phyloP scores from a whole-genome alignment of 2,888 invertebrate genomes.

The Netelia fuscicornis region DNA sequence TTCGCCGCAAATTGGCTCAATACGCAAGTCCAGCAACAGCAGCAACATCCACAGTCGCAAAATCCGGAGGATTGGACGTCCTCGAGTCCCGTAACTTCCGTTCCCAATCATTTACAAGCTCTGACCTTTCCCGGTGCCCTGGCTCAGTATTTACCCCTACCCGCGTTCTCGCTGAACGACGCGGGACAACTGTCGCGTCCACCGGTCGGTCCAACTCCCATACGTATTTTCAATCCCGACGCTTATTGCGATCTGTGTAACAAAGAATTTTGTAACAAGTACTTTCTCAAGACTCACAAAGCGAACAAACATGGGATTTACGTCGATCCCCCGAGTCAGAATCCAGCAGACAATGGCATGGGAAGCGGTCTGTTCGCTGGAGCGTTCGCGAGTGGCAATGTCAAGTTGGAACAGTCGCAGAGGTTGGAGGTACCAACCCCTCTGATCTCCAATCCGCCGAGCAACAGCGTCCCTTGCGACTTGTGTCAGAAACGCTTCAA shows the following conservation, averaged over 20 bases:
- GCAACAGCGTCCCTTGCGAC: slow-evolving; percentile 87
- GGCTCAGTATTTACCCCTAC: slow-evolving; percentile 85
- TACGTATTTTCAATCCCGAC: slow-evolving; percentile 97
- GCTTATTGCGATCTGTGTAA: slow-evolving; percentile 99
- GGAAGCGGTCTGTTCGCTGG: slow-evolving; percentile 72
- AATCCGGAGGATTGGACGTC: slow-evolving; percentile 66
- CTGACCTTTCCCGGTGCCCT: slow-evolving; percentile 78
- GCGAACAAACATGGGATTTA: slow-evolving; percentile 99
- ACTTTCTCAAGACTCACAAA: slow-evolving; percentile 98
- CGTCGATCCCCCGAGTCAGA: slow-evolving; percentile 85
- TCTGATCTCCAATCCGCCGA: slow-evolving; percentile 60
- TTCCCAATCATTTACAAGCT: slow-evolving; percentile 77
- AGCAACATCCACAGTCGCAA: slow-evolving; percentile 71
- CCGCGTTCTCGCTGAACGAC: slow-evolving; percentile 86
- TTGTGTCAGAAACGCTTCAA: slow-evolving; percentile 91
- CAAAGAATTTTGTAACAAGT: slow-evolving; percentile 99
- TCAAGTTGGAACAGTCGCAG: slow-evolving; percentile 77
- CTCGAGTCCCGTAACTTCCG: slow-evolving; percentile 64
- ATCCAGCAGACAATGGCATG: slow-evolving; percentile 61
- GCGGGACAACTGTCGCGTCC: slow-evolving; percentile 83
- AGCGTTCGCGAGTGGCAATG: slow-evolving; percentile 59
- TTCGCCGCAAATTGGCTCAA: slow-evolving; percentile 80
- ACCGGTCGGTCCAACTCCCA: slow-evolving; percentile 86
- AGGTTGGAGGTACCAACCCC: slow-evolving; percentile 64
- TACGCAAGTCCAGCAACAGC: slow-evolving; percentile 66